These are phyloP conservation scores for Phymatocera aterrima DNA, from an alignment of 2,888 invertebrate genomes.

Conservation along the genomic window DNA sequence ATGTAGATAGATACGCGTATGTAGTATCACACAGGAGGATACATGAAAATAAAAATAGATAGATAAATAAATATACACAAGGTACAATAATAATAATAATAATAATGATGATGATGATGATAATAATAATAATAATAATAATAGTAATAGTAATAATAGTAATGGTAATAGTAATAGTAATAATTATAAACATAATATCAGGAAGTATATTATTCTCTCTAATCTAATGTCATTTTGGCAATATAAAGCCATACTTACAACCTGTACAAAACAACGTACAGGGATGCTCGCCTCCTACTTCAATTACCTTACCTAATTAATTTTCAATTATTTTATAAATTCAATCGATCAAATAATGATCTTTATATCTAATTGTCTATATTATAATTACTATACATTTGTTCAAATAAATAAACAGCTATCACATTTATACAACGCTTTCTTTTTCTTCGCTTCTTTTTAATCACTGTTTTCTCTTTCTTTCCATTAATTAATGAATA, in stretches of 20 bases:
- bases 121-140: too few relatives aligned
- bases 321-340: slow-evolving; percentile 3
- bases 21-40: background rate
- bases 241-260: slow-evolving; percentile 39
- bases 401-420: slow-evolving; percentile 69
- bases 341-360: slow-evolving; percentile 8
- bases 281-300: too few relatives aligned
- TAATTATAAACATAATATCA: slow-evolving; percentile 22
- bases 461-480: background rate
- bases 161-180: background rate
- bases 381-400: slow-evolving; percentile 51
- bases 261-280: slow-evolving; percentile 29
- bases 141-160: too few relatives aligned
- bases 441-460: slow-evolving; percentile 54
- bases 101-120: too few relatives aligned
- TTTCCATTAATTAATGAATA: background rate
- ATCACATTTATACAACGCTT: slow-evolving; percentile 68
- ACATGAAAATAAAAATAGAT: background rate
- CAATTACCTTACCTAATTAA: too few relatives aligned
- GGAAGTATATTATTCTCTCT: slow-evolving; percentile 23
- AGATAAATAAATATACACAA: slow-evolving; percentile 20
- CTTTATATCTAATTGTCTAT: background rate
- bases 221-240: slow-evolving; percentile 28
- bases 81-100: too few relatives aligned
- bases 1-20: background rate